phyloP scores from a whole-genome alignment of 2,888 invertebrate species.

The Drosophila ustulata region DNA sequence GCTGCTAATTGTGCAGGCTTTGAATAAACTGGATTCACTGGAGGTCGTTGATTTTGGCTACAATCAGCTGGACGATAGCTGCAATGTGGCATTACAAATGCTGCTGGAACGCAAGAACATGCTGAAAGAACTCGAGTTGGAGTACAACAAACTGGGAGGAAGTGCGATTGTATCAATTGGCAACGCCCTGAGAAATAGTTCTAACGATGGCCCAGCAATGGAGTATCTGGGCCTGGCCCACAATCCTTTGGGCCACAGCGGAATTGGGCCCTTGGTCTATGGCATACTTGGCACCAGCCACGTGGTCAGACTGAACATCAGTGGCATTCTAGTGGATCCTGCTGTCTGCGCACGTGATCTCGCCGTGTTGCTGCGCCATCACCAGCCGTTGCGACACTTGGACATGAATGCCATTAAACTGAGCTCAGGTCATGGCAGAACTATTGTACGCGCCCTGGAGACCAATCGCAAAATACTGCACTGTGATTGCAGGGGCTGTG shows the following conservation, averaged over 20 bases:
- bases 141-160: conserved; percentile 67
- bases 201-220: conserved; percentile 31
- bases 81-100: conserved; percentile 59
- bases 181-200: conserved; percentile 23
- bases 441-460: conserved; percentile 61
- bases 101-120: conserved; percentile 58
- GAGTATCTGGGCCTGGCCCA: conserved; percentile 73
- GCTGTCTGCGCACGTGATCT: conserved; percentile 39
- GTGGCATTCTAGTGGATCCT: conserved; percentile 45
- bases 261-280: conserved; percentile 43
- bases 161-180: conserved; percentile 42
- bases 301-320: conserved; percentile 63
- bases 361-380: conserved; percentile 57
- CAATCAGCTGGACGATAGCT: conserved; percentile 75
- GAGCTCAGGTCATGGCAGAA: conserved; percentile 20
- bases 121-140: conserved; percentile 69
- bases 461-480: conserved; percentile 61
- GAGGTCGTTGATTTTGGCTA: conserved; percentile 78
- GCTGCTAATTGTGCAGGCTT: conserved; percentile 50
- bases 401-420: conserved; percentile 67
- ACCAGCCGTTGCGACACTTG: conserved; percentile 56
- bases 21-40: conserved; percentile 55
- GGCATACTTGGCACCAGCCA: conserved; percentile 57
- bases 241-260: conserved; percentile 62
- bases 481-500: conserved; percentile 72